phyloP scores from a whole-genome alignment of 2,113 vertebrate species.

The Sporophila hypoxantha region DNA sequence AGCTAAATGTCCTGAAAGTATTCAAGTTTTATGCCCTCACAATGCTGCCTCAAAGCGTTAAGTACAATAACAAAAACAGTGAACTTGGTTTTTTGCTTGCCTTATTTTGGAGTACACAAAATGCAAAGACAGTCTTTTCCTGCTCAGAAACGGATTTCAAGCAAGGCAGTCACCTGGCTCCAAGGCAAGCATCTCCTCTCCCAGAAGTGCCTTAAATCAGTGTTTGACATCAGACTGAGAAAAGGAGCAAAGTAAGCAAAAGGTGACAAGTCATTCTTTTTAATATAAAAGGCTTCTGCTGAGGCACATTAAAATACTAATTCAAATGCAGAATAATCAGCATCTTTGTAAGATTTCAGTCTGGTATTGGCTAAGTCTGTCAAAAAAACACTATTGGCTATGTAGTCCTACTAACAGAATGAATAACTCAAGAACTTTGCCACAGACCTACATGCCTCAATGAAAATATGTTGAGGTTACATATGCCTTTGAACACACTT shows the following conservation, averaged over 20 bases:
- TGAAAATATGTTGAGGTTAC: not conserved
- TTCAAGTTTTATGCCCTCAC: not conserved
- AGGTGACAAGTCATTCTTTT: slow-evolving; percentile 30
- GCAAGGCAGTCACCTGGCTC: not conserved
- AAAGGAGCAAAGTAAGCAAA: slow-evolving; percentile 7
- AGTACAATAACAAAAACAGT: not conserved
- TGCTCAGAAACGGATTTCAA: not conserved
- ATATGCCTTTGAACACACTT: not conserved
- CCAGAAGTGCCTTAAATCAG: not conserved
- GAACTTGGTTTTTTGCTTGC: not conserved
- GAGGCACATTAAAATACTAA: not conserved
- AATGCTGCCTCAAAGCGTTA: not conserved
- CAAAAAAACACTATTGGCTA: not conserved
- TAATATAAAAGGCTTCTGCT: not conserved
- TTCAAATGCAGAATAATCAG: not conserved
- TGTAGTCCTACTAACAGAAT: fast-evolving
- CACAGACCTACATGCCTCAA: not conserved
- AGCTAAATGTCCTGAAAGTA: not conserved
- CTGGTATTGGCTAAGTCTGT: not conserved
- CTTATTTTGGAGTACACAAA: not conserved
- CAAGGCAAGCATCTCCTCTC: fast-evolving
- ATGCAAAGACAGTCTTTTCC: not conserved
- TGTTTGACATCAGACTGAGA: not conserved
- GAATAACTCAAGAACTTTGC: not conserved
- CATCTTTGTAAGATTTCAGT: not conserved